Base-by-base conservation (phyloP, 53 echinoderm and acorn worm species). In the Crossaster papposus region DNA sequence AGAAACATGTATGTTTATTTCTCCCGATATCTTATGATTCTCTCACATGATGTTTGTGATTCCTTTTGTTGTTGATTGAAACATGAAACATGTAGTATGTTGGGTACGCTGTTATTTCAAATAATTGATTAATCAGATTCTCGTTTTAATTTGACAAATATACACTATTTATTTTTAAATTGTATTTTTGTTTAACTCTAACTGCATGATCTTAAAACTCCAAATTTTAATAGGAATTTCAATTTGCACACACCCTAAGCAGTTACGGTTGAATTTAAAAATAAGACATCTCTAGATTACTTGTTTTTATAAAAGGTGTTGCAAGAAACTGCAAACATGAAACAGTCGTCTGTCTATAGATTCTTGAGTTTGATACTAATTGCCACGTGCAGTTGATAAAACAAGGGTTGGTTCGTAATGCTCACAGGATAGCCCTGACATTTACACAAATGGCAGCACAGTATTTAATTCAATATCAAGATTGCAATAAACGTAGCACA, bases 331-430 rank as follows among this genome's bases (percentile, higher is more conserved):
- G n/a, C n/a, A n/a, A n/a, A 76, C 77, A 87, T 58, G 36, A 77
- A 87, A 87, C 77, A 87, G 87, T 30, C 1, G 76, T 54, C 54
- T 80, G 34, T 33, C 0, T 55, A 2, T 6, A 37, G 51, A 24
- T 35, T 54, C 76, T 84, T 29, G 72, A 53, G 84, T 84, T 87
- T 77, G 76, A 87, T 62, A 36, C 36, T 87, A 76, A 87, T 87
- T 76, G 74, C 58, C 38, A 87, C 31, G 36, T 87, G 87, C 87
- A 87, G 75, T 29, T 77, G 87, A 76, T 76, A 63, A 87, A 77
- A 87, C 87, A 87, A 76, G 87, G 77, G 35, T 30, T 10, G 33
- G 54, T 58, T 77, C 63, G 3, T 80, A 33, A n/a, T 38, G 65
- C 70, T 70, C 38, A 32, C 74, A 73, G 31, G 85, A 73, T 37